These are phyloP conservation scores for Larimichthys crocea DNA, from an alignment of 2,113 vertebrate species.

Conservation along the genomic window DNA sequence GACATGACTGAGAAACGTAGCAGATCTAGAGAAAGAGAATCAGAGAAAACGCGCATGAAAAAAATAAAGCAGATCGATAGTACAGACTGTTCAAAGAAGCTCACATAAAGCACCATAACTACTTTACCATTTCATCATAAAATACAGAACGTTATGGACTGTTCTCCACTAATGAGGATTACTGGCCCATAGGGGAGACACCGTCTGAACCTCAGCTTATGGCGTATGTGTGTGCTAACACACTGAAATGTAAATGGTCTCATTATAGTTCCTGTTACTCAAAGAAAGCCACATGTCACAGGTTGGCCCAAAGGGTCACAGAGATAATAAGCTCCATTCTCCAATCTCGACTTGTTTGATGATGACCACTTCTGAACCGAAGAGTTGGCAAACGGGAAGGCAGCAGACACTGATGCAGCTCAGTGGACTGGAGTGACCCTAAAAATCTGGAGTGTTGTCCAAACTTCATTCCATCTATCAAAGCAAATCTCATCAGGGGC, in stretches of 20 bases:
- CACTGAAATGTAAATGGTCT: conserved; percentile 81
- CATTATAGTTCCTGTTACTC: conserved; percentile 71
- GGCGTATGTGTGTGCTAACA: conserved; percentile 8
- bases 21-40: conserved; percentile 15
- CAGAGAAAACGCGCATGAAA: neutral
- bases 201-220: conserved; percentile 39
- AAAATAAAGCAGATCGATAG: neutral
- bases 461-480: too few species aligned
- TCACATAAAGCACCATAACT: conserved; percentile 28
- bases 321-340: conserved; percentile 76
- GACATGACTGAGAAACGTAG: neutral
- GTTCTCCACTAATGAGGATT: conserved; percentile 73
- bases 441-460: too few species aligned
- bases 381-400: conserved; percentile 34
- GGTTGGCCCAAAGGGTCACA: conserved; percentile 57
- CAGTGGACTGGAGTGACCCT: too few species aligned
- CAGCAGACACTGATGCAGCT: conserved; percentile 27
- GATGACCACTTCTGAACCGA: conserved; percentile 56
- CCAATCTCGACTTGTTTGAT: conserved; percentile 63
- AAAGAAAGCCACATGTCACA: conserved; percentile 63
- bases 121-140: conserved; percentile 47
- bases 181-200: conserved; percentile 25
- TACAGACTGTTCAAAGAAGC: conserved; percentile 28
- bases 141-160: conserved; percentile 44
- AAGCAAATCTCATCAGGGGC: too few species aligned